Base-by-base conservation (phyloP, 2,888 invertebrate species). In the Timema podura region DNA sequence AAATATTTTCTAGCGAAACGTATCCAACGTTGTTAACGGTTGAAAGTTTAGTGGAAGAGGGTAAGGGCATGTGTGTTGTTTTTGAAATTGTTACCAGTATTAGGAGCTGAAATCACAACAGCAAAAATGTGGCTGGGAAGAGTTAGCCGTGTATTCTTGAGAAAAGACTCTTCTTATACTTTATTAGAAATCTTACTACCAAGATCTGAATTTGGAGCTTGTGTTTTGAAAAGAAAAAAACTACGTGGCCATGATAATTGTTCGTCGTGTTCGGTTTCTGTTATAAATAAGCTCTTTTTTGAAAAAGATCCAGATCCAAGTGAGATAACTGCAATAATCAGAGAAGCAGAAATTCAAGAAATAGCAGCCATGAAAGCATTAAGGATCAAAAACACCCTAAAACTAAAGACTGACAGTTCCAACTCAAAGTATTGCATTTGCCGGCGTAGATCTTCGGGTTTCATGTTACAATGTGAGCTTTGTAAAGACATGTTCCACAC, bases 401-500 rank as follows among this genome's bases (percentile, higher is more conserved):
- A 86, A 77, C 81, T 82, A 68, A 81, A 83, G n/a, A 74, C 81
- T 13, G 84, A 85, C 0, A 83, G 81, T 75, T 78, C 80, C 76
- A 80, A 84, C 78, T 76, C 85, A 81, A 81, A 80, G 68, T 95
- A 91, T 83, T 97, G 95, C 79, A 82, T 91, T 68, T 96, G 95
- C 77, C 89, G 89, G 75, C 88, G 89, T 75, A 83, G 89, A 2
- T 87, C 89, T 77, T 88, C 86, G 75, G 91, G 91, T 2, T 83
- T 90, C 67, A 96, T 97, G 96, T 87, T 93, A 79, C 92, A 95
- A 80, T 98, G 98, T 82, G 95, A 96, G 78, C 86, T 97, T 49
- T 98, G 98, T 84, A 91, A 91, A 79, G 96, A 97, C 80, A 95
- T 94, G 92, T 98, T 95, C 80, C 98, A 98, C 79, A 89, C 90